phyloP scores from a whole-genome alignment of 2,113 vertebrate species.

The Gorsachius goisagi region DNA sequence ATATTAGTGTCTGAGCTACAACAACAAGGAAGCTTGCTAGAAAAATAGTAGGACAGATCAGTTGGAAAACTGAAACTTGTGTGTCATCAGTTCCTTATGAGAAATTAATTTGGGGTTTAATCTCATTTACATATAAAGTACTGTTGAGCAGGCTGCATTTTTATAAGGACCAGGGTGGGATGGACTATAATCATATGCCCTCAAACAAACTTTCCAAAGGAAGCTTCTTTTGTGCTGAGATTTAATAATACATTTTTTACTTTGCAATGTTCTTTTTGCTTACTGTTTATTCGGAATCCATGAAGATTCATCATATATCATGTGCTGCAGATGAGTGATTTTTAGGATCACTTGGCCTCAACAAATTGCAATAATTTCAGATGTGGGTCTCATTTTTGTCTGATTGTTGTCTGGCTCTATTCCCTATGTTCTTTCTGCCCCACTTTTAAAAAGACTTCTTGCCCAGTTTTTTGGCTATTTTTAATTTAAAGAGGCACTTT shows the following conservation, averaged over 20 bases:
- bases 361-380: not conserved
- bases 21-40: not conserved
- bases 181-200: not conserved
- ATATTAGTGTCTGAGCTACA: not conserved
- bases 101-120: not conserved
- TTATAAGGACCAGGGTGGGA: not conserved
- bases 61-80: not conserved
- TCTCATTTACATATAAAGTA: not conserved
- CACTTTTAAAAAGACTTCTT: not conserved
- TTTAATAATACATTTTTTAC: not conserved
- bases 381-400: not conserved
- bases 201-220: not conserved
- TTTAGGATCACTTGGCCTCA: not conserved
- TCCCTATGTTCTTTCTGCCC: not conserved
- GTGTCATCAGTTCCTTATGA: not conserved
- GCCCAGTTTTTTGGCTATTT: not conserved
- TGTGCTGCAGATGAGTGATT: not conserved
- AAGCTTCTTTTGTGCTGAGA: not conserved
- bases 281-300: not conserved
- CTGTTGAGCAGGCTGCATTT: not conserved
- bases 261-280: not conserved
- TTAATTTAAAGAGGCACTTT: not conserved
- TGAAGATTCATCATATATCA: not conserved
- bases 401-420: not conserved
- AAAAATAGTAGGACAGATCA: not conserved